These are phyloP conservation scores for Lymantria monacha DNA, from an alignment of 2,888 invertebrate species.

Conservation along the genomic window DNA sequence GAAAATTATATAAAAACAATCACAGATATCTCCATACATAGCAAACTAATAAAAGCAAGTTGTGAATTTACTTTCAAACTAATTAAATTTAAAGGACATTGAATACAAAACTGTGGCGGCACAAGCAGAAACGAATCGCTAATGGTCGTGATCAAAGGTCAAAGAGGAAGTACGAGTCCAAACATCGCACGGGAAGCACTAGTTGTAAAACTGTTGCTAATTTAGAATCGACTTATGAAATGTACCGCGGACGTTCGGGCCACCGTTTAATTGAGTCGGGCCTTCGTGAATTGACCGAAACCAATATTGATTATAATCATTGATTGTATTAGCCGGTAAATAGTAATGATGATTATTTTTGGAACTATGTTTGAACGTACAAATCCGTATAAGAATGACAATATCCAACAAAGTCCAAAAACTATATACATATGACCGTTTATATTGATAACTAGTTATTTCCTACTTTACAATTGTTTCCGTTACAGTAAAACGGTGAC, in stretches of 20 bases:
- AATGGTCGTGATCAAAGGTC: slow-evolving; percentile 7
- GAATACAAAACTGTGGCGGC: not conserved
- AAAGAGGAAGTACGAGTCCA: slow-evolving; percentile 38
- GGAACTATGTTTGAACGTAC: not conserved
- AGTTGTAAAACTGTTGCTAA: slow-evolving; percentile 38
- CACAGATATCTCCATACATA: no score
- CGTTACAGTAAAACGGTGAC: no score
- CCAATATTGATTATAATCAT: not conserved
- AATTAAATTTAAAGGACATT: no score
- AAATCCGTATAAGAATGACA: no score
- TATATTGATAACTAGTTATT: no score
- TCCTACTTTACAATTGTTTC: no score
- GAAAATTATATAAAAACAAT: no score
- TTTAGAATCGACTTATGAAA: slow-evolving; percentile 32
- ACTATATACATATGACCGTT: no score
- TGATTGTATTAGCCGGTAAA: not conserved
- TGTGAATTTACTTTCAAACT: no score
- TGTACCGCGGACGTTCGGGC: slow-evolving; percentile 4
- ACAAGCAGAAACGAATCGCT: not conserved
- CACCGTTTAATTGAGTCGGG: slow-evolving; percentile 10
- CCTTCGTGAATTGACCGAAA: slow-evolving; percentile 5
- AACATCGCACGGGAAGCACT: slow-evolving; percentile 33
- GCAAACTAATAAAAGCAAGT: no score
- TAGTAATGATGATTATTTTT: not conserved
- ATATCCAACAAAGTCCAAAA: no score